Percentiles rank a stretch among this genome's conserved stretches.
phyloP scores from a whole-genome alignment of 1,140 invertebrate genomes.

The Platyscapa corneri region DNA sequence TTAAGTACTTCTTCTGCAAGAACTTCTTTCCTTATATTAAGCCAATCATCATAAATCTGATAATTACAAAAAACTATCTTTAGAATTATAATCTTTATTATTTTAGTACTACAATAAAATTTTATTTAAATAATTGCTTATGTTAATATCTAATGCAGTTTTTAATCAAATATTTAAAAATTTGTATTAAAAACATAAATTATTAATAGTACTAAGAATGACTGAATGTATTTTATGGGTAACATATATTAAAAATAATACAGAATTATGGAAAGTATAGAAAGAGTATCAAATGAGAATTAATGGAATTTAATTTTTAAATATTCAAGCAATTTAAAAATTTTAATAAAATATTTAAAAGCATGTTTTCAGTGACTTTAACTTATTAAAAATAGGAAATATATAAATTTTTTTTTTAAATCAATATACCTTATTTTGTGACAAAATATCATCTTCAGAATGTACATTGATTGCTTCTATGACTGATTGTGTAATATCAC shows the following conservation, averaged over 20 bases:
- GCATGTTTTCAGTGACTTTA: no score
- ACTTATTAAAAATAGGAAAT: no score
- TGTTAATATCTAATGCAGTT: background rate
- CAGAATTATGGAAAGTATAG: no score
- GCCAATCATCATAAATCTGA: conserved; percentile 78
- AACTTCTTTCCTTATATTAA: conserved; percentile 73
- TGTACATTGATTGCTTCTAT: conserved; percentile 74
- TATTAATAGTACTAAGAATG: background rate
- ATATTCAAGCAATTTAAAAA: no score
- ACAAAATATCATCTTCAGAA: conserved; percentile 75
- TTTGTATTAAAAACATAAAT: background rate
- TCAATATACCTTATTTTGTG: conserved; percentile 74
- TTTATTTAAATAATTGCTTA: no score
- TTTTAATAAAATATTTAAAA: no score
- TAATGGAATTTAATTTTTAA: no score
- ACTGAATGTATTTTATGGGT: background rate
- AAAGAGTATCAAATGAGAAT: no score
- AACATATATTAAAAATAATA: background rate
- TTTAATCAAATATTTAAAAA: no score
- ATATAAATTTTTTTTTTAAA: conserved; percentile 3
- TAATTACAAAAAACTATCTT: conserved; percentile 58
- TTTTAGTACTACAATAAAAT: conserved; percentile 36
- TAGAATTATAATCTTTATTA: background rate
- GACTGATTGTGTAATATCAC: conserved; percentile 74
- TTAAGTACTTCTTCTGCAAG: conserved; percentile 77